phyloP scores from a whole-genome alignment of 2,888 invertebrate genomes.

The Agonopterix arenella region DNA sequence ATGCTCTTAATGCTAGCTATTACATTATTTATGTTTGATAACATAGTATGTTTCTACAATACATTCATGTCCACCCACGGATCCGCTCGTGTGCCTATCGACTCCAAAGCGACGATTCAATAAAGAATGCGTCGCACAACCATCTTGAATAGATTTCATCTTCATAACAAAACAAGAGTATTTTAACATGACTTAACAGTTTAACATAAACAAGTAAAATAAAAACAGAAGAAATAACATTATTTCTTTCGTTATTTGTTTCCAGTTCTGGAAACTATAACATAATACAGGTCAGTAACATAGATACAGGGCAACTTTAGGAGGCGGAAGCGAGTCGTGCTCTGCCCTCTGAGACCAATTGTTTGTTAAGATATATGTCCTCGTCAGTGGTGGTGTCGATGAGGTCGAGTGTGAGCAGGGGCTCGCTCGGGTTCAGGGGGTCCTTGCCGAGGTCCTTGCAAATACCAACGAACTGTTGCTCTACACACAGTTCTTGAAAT shows the following conservation, averaged over 20 bases:
- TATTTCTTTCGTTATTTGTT: too few species aligned
- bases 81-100: too few species aligned
- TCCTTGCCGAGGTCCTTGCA: constrained; percentile 80
- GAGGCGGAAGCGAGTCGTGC: constrained; percentile 60
- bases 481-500: constrained; percentile 83
- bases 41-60: too few species aligned
- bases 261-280: not conserved
- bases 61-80: too few species aligned
- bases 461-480: constrained; percentile 82
- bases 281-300: constrained; percentile 9
- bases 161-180: constrained; percentile 7
- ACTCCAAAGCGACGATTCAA: too few species aligned
- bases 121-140: too few species aligned
- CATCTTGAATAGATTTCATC: not conserved
- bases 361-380: constrained; percentile 81
- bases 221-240: not conserved
- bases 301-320: constrained; percentile 11
- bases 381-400: constrained; percentile 83
- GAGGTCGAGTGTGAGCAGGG: constrained; percentile 80
- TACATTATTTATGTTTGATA: too few species aligned
- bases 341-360: constrained; percentile 79
- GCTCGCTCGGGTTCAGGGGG: constrained; percentile 77
- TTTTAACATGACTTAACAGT: constrained; percentile 1
- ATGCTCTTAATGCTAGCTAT: not conserved
- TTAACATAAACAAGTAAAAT: constrained; percentile 2